Evolutionary conservation across 2,113 vertebrate genomes (phyloP).

Genomic region (Psittacara wagleri): DNA sequence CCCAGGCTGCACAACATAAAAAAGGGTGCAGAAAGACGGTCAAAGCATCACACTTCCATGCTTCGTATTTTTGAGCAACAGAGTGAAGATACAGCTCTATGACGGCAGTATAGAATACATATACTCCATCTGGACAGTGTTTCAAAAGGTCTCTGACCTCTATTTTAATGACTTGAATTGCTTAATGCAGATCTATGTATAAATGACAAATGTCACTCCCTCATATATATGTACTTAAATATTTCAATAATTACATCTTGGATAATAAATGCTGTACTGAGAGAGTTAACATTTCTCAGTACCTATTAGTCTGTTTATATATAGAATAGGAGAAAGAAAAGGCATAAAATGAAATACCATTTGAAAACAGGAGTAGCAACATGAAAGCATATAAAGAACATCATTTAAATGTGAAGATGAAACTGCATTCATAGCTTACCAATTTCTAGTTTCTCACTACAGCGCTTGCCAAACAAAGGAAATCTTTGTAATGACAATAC

Average conservation of each 20-base stretch:
- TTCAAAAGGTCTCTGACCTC: neutral
- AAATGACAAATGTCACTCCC: neutral
- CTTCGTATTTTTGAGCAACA: neutral
- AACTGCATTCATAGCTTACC: neutral
- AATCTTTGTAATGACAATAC: neutral
- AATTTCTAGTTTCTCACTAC: neutral
- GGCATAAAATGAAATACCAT: neutral
- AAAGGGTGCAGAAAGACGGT: neutral
- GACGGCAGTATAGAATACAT: neutral
- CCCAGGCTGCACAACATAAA: neutral
- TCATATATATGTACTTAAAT: neutral
- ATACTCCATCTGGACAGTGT: neutral
- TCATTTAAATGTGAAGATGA: neutral
- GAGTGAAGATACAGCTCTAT: neutral
- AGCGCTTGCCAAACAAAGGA: neutral
- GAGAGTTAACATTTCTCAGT: constrained; percentile 2
- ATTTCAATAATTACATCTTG: neutral
- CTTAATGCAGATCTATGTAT: neutral
- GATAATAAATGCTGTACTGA: neutral
- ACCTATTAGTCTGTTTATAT: neutral
- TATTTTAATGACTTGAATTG: neutral
- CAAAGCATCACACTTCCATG: neutral
- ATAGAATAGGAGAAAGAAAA: neutral
- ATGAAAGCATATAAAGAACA: neutral
- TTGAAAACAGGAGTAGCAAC: neutral